Evolutionary conservation across 2,113 vertebrate genomes (phyloP).

Genomic region (Clarias gariepinus): DNA sequence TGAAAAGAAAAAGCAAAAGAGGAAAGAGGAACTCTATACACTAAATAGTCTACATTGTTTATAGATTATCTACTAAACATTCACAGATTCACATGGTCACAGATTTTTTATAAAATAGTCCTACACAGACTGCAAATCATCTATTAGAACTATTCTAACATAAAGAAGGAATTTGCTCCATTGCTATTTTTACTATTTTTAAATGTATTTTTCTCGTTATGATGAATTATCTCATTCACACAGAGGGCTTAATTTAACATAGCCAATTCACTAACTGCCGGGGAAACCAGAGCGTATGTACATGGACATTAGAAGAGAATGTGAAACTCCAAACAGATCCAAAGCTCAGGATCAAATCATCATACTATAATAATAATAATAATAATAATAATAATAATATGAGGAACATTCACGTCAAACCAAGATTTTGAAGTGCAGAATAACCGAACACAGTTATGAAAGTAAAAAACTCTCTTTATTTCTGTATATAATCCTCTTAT

Average conservation of each 20-base stretch:
- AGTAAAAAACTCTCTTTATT: too few species aligned
- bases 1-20: not conserved
- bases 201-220: not conserved
- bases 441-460: too few species aligned
- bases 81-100: not conserved
- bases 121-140: constrained; percentile 9
- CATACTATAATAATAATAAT: not conserved
- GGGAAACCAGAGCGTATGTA: not conserved
- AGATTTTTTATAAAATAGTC: not conserved
- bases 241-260: not conserved
- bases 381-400: too few species aligned
- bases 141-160: constrained; percentile 11
- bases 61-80: not conserved
- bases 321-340: not conserved
- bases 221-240: not conserved
- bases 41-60: not conserved
- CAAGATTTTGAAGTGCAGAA: too few species aligned
- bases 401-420: too few species aligned
- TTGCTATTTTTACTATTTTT: not conserved
- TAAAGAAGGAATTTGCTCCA: not conserved
- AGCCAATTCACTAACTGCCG: not conserved
- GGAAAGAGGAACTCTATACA: not conserved
- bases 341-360: constrained; percentile 6
- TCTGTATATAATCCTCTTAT: too few species aligned
- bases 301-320: not conserved